Base-by-base conservation (phyloP, 2,888 invertebrate species). In the Strigamia maritima region DNA sequence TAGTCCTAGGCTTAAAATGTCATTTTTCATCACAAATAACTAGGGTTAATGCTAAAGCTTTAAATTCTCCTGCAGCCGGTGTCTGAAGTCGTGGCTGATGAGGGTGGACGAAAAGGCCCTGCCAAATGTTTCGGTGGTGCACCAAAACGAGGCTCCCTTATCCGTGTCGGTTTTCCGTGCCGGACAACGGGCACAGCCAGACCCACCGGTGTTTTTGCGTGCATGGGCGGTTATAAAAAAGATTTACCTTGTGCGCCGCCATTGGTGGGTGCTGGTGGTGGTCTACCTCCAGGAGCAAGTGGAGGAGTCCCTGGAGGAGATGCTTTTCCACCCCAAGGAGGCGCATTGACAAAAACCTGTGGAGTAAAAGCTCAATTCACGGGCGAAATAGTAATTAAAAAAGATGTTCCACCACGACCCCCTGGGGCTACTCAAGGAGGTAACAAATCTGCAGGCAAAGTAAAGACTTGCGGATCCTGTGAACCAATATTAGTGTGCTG, bases 261-360 rank as follows among this genome's bases (percentile, higher is more conserved):
- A 38, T 3, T 12, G 19, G 22, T 24, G n/a, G 44, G 14, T 28
- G 40, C 16, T 0, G 24, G 19, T n/a, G 19, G 70, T 2, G 70
- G n/a, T 2, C 26, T 28, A 4, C n/a, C 70, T 14, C 70, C 14
- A 1, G 19, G 19, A 16, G 2, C 28, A 2, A 10, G 0, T 2
- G 77, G 38, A 1, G 77, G 38, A n/a, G 3, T 3, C 10, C 77
- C 38, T 12, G 77, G 77, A 22, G 19, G 10, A 12, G 77, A 77
- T 77, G 14, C 12, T 24, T 77, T 16, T 22, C 77, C 77, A 49
- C 44, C 77, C 6, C 77, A 77, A 31, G 77, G 77, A 10, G 77
- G 77, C 40, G 14, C 44, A 40, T 22, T 77, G 77, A 40, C 77
- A 14, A 77, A 77, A 49, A 77, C 77, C 10, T 77, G 77, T n/a